phyloP scores from a whole-genome alignment of 2,113 vertebrate species.

The human (Homo sapiens) region DNA sequence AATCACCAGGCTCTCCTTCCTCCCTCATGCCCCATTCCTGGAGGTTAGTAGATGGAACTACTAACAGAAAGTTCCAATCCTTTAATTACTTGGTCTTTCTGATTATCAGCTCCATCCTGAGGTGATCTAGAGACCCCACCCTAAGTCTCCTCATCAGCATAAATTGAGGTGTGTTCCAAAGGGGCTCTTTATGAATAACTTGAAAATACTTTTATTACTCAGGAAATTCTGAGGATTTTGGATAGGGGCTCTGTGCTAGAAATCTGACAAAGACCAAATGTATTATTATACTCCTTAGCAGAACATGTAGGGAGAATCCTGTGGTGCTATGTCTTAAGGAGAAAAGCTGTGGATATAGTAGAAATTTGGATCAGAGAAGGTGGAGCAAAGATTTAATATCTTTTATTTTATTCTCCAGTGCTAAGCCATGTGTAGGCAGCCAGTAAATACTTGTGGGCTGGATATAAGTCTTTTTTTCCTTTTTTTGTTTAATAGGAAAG shows the following conservation, averaged over 20 bases:
- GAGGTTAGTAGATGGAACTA: not conserved
- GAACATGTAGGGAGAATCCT: not conserved
- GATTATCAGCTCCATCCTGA: not conserved
- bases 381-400: not conserved
- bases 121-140: not conserved
- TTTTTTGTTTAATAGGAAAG: conserved; percentile 87
- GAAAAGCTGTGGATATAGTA: not conserved
- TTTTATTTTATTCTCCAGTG: conserved; percentile 2
- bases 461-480: conserved; percentile 37
- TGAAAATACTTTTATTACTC: not conserved
- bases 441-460: not conserved
- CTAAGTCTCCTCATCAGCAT: not conserved
- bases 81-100: not conserved
- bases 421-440: not conserved
- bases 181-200: not conserved
- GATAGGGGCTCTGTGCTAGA: not conserved
- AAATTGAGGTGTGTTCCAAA: not conserved
- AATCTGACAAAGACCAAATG: not conserved
- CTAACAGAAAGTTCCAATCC: not conserved
- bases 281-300: not conserved
- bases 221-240: not conserved
- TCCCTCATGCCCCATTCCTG: not conserved
- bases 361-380: not conserved
- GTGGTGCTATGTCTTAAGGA: not conserved
- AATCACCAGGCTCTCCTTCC: not conserved